Base-by-base conservation (phyloP, 2,797 vertebrate species). In the Oreonectes daqikongensis region DNA sequence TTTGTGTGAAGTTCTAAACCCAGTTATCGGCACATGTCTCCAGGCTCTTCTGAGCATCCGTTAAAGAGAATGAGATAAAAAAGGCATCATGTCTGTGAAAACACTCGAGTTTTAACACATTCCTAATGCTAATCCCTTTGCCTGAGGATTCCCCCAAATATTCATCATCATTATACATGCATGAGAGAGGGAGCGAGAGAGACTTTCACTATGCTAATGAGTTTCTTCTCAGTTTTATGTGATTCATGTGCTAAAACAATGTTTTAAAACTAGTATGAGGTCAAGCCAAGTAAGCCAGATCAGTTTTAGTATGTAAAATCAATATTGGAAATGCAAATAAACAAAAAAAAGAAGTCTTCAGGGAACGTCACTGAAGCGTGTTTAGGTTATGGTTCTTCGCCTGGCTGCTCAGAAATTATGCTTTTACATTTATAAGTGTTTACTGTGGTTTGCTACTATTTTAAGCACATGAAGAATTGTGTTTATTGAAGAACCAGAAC, bases 111-210 rank as follows among this genome's bases (percentile, higher is more conserved):
- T 71, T 60, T 15, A 38, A 80, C 46, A 59, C 40, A 15, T 11
- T n/a, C 20, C 20, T 55, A 77, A 72, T 63, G 24, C 52, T 52
- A 68, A 77, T 70, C 64, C 20, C 35, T 73, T 26, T 75, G 48
- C 40, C 75, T 14, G 42, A 48, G 78, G 69, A 74, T 69, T 63
- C 59, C 50, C 50, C 17, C 55, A 52, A 40, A 72, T 69, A 72
- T 72, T 24, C 74, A 55, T 57, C n/a, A 22, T 70, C 26, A 38
- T 44, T 66, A 61, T 74, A 11, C 52, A 71, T 75, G 26, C 55
- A 60, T 30, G 30, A 52, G 53, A 60, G 63, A 71, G 61, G 32
- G 69, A 48, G 15, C 2, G 18, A 65, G 55, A 40, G 44, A 4
- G 9, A 28, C n/a, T n/a, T 38, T 32, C 18, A 50, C 32, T 76